Percentiles rank a stretch among this genome's conserved stretches.
phyloP scores from a whole-genome alignment of 2,888 invertebrate genomes.

The Pilophorus perplexus region DNA sequence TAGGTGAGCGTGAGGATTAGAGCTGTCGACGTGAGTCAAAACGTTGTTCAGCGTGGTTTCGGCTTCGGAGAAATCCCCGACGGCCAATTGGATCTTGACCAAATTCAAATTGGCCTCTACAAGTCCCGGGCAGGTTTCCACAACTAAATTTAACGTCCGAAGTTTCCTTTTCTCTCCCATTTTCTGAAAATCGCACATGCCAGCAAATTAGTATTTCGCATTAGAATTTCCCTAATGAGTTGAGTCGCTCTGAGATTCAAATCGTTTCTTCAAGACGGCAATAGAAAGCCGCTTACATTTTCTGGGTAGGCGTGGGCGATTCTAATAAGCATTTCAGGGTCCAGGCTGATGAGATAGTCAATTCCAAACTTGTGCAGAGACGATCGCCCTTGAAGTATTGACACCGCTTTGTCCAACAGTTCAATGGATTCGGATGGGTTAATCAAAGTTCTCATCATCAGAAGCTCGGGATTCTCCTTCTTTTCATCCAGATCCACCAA shows the following conservation, averaged over 20 bases:
- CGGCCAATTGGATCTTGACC: slow-evolving; percentile 46
- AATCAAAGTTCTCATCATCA: slow-evolving; percentile 62
- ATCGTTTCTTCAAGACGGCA: no score
- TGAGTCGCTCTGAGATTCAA: no score
- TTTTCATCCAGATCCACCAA: slow-evolving; percentile 61
- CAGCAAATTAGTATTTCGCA: no score
- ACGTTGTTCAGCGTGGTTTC: slow-evolving; percentile 52
- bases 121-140: slow-evolving; percentile 70
- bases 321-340: slow-evolving; percentile 82
- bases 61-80: slow-evolving; percentile 45
- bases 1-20: slow-evolving; percentile 78
- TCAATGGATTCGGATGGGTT: slow-evolving; percentile 45
- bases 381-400: slow-evolving; percentile 56
- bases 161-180: slow-evolving; percentile 44
- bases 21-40: slow-evolving; percentile 67
- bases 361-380: slow-evolving; percentile 64
- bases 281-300: slow-evolving; percentile 53
- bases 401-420: slow-evolving; percentile 59
- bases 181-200: no score
- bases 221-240: no score
- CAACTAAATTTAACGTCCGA: slow-evolving; percentile 44
- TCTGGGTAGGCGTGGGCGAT: slow-evolving; percentile 73
- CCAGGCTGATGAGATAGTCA: slow-evolving; percentile 69
- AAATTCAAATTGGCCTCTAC: slow-evolving; percentile 54
- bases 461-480: slow-evolving; percentile 61